These are phyloP conservation scores for Sisor rabdophorus DNA, from an alignment of 2,113 vertebrate species.

Conservation along the genomic window DNA sequence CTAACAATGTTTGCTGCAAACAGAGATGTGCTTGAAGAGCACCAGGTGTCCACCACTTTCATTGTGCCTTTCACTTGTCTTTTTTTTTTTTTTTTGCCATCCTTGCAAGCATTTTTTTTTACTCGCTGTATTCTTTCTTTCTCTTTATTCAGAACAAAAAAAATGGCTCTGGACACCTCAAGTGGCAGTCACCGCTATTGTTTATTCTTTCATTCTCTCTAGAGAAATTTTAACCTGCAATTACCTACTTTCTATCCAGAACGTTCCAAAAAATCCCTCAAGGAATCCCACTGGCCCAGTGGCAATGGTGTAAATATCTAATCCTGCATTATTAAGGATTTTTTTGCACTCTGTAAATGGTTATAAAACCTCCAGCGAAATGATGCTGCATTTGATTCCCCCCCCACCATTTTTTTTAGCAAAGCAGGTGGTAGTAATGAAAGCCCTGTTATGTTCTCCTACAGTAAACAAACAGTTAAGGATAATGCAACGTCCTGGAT, in stretches of 20 bases:
- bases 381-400: constrained; percentile 14
- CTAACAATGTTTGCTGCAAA: constrained; percentile 25
- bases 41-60: constrained; percentile 39
- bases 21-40: constrained; percentile 28
- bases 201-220: constrained; percentile 42
- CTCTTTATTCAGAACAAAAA: constrained; percentile 9
- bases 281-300: constrained; percentile 28
- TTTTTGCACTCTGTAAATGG: constrained; percentile 8
- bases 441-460: constrained; percentile 59
- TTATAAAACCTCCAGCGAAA: background rate
- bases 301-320: constrained; percentile 14
- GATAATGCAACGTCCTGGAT: constrained; percentile 50
- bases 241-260: constrained; percentile 42
- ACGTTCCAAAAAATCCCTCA: constrained; percentile 36
- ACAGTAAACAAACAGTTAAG: constrained; percentile 58
- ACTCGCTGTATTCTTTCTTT: constrained; percentile 7
- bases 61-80: constrained; percentile 32
- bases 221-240: constrained; percentile 42
- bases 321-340: constrained; percentile 21
- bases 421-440: constrained; percentile 18
- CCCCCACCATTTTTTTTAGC: background rate
- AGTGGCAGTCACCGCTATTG: constrained; percentile 44
- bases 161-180: constrained; percentile 34
- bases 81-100: constrained; percentile 17
- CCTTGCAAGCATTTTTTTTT: constrained; percentile 17